Percentiles rank a stretch among this genome's conserved stretches.
Conservation (phyloP, 1,140 invertebrate species). For the Neotoxoptera formosana region DNA sequence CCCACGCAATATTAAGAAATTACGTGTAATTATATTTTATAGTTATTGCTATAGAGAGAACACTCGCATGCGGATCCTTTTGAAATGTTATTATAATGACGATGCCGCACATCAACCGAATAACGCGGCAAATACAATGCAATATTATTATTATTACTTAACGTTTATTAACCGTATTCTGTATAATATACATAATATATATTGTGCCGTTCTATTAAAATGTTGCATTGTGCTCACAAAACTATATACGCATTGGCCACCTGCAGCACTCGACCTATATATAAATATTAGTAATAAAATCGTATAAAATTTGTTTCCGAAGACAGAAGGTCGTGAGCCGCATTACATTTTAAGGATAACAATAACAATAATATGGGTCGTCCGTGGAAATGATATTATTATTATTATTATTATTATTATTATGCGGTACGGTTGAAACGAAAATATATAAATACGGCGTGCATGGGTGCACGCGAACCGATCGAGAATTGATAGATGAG, state of each 20-base stretch:
- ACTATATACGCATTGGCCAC: background rate
- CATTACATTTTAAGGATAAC: background rate
- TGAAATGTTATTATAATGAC: conserved; percentile 18
- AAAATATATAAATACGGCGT: background rate
- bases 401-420: background rate
- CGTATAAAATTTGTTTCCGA: background rate
- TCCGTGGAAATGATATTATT: background rate
- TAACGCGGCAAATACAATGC: background rate
- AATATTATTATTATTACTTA: background rate
- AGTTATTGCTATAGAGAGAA: background rate
- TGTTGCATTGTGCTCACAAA: background rate
- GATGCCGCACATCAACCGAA: background rate
- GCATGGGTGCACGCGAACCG: background rate
- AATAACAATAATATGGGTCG: background rate
- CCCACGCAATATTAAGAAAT: conserved; percentile 38
- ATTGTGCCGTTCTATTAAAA: background rate
- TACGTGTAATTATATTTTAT: background rate
- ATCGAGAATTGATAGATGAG: conserved; percentile 25
- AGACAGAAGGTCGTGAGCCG: background rate
- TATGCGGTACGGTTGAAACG: background rate
- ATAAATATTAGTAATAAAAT: background rate
- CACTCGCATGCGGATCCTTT: background rate
- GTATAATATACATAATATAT: no score
- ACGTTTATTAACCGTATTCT: background rate
- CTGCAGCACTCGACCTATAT: background rate